Evolutionary conservation across 1,140 invertebrate species (phyloP).

Genomic region (Trissolcus basalis): DNA sequence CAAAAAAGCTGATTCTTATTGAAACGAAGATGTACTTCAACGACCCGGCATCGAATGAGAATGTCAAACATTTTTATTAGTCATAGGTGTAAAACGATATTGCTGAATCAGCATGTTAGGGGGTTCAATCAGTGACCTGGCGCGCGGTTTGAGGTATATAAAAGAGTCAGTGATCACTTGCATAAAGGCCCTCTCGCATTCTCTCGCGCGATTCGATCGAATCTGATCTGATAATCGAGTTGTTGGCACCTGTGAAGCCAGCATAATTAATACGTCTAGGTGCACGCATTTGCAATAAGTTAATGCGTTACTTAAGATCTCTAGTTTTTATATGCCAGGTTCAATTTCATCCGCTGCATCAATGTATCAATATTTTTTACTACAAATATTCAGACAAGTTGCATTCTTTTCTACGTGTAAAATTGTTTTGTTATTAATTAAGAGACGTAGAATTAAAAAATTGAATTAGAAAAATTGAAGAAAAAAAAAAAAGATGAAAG

Average conservation of each 20-base stretch:
- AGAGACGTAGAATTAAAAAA: too few relatives aligned
- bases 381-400: too few relatives aligned
- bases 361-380: slow-evolving; percentile 24
- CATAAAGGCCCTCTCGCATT: slow-evolving; percentile 55
- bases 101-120: slow-evolving; percentile 57
- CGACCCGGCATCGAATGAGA: slow-evolving; percentile 28
- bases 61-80: slow-evolving; percentile 45
- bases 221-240: slow-evolving; percentile 74
- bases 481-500: too few relatives aligned
- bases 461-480: too few relatives aligned
- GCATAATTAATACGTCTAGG: slow-evolving; percentile 72
- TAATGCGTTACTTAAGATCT: slow-evolving; percentile 35
- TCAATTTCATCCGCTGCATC: slow-evolving; percentile 36
- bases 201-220: slow-evolving; percentile 65
- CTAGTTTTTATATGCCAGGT: slow-evolving; percentile 22
- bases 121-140: slow-evolving; percentile 53
- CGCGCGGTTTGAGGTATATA: slow-evolving; percentile 41
- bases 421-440: too few relatives aligned
- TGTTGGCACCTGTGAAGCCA: slow-evolving; percentile 74
- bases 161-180: slow-evolving; percentile 53
- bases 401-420: too few relatives aligned
- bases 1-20: background rate
- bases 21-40: slow-evolving; percentile 20
- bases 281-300: slow-evolving; percentile 40
- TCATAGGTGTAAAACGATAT: slow-evolving; percentile 42